Base-by-base conservation (phyloP, 1,140 invertebrate species). In the Triops cancriformis region DNA sequence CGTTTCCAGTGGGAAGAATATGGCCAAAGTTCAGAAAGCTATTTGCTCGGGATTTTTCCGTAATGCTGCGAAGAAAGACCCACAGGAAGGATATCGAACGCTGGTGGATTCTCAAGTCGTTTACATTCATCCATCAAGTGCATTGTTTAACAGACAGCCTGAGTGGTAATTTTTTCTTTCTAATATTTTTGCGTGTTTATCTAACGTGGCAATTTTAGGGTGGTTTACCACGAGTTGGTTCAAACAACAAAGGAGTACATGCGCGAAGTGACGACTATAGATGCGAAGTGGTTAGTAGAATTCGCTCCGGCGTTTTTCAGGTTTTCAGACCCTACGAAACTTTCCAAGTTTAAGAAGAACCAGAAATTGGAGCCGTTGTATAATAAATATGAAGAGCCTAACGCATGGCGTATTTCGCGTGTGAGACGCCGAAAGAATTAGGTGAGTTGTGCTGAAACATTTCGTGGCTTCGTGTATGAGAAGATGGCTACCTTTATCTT, bases 171-270 rank as follows among this genome's bases (percentile, higher is more conserved):
- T 85, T 43, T 72, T 75, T 76, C 42, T 77, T 76, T 79, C 31
- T 75, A 73, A 14, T 64, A 72, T 75, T 77, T 72, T 79, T 73
- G 45, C 78, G 75, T 23, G 28, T 75, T 78, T 76, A 77, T 79
- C 74, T 80, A 41, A 75, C 27, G 79, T 81, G 82, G 83, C 81
- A 82, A 81, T 87, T 85, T 43, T 83, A 93, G 92, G 93, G 96
- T 99, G 0, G 94, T 99, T 75, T 99, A 99, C 84, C 97, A 99
- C 83, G 98, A 99, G 85, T 85, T 99, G 75, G 97, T 99, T 0
- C 93, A 99, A 85, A 99, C 98, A 0, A 99, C 98, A 0, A 99
- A 99, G 83, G 98, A 99, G 85, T 99, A 99, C 83, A 99, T 99
- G 98, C 88, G 97, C 73, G 96, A 99, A 86, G 97, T 99, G 1